Evolutionary conservation across 2,888 invertebrate species (phyloP), one percentile per base, ranked within the genome.

Genomic region (Synergus umbraculus): DNA sequence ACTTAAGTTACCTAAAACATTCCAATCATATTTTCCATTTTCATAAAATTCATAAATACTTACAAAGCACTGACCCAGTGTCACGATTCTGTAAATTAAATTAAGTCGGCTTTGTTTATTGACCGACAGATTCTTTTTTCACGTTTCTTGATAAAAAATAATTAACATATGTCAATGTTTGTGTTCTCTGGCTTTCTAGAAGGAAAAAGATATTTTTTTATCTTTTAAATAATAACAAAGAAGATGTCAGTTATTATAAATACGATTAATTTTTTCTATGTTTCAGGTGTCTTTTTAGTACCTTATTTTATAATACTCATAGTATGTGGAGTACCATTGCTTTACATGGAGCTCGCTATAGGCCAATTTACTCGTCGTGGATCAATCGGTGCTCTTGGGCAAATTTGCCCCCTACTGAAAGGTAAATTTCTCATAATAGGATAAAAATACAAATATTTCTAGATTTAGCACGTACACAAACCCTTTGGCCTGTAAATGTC

Each of bases 331-430:
- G 95, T 98, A 86, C 98, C 98, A 22, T 94, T 98, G 93, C 94
- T 98, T 82, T 98, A 97, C 92, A 98, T 98, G 98, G 98, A 98
- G 93, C 93, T 98, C 87, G 96, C 97, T 64, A 94, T 98, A 84
- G 98, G 98, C 54, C 98, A 98, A 92, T 98, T 96, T 91, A 98
- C 98, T 54, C 96, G 97, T 84, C 95, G 97, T 88, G 98, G 98
- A 79, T 97, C 98, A 65, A 97, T 98, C 85, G 97, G 97, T 81
- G 98, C 98, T 73, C 93, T 98, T 86, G 97, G 96, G 84, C 97
- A 97, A 93, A 94, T 98, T 83, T 98, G 98, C 92, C 98, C 98
- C 13, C 93, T 98, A 80, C 97, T 98, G 87, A 98, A 98, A 96
- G 98, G 97, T 97, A 87, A 13, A 58, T 60, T 4, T n/a, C 60